Base-by-base conservation (phyloP, 1,140 invertebrate species). In the Ladona fulva region DNA sequence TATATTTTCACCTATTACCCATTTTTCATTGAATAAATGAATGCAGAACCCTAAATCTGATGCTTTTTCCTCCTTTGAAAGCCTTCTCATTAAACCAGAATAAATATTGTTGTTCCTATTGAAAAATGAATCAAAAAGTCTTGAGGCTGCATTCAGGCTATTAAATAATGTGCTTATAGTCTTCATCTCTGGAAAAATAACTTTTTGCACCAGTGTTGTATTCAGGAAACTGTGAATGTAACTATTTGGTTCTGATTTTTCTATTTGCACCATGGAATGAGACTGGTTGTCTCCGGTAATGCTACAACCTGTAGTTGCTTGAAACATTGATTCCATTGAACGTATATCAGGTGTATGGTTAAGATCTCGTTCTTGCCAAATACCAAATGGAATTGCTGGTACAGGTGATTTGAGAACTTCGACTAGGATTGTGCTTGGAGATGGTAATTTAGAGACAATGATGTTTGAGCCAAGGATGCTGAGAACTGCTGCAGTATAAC, bases 401-500 rank as follows among this genome's bases (percentile, higher is more conserved):
- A 37, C 29, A 37, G 29, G 29, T 37, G 29, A 37, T 5, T 37
- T 37, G 8, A 37, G 29, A 8, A 37, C 29, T 37, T 37, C 29
- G 29, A 37, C 29, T 37, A 37, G 29, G 3, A 37, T 37, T 8
- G 29, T 37, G 29, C 29, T 12, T 6, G 52, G 52, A 6, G 52
- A 66, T 6, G 52, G 52, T 22, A 66, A 66, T 3, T 12, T 66
- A 6, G 52, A 66, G n/a, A 66, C 52, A 22, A 93, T 84, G 74
- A 91, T 84, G 42, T 91, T 88, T 66, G 92, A 92, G 22, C 91
- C 91, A 52, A 93, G 83, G 29, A 95, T 83, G 3, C 92, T 91
- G 42, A 92, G 83, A 19, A 95, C 82, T 74, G 91, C 90, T 14
- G 91, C 90, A 0, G 91, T 86, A 84, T 95, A 96, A 52, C 91